A percentile compares a stretch with the other conserved stretches of the same genome.
Evolutionary conservation across 2,888 invertebrate genomes (phyloP).

Genomic region (Parnassius mnemosyne): DNA sequence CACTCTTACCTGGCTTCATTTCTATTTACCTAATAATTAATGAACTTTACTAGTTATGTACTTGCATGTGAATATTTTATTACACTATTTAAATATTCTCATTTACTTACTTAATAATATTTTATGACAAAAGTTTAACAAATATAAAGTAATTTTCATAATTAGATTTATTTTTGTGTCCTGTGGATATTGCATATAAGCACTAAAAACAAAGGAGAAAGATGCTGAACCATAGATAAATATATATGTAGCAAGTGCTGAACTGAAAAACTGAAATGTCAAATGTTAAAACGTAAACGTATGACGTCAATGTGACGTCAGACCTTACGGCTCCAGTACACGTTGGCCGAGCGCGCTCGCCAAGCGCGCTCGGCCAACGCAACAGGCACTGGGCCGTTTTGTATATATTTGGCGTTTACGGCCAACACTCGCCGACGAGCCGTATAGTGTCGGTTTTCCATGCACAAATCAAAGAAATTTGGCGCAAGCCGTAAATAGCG

Average conservation of each 20-base stretch:
- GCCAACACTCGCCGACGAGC: no score
- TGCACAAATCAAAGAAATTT: no score
- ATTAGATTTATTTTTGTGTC: constrained; percentile 24
- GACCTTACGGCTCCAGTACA: no score
- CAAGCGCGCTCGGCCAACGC: no score
- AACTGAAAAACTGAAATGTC: constrained; percentile 36
- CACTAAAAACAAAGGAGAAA: constrained; percentile 39
- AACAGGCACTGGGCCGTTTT: no score
- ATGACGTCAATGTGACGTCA: constrained; percentile 73
- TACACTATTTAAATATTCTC: constrained; percentile 2
- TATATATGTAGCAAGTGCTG: no score
- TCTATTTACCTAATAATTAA: constrained; percentile 17
- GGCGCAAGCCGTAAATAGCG: no score
- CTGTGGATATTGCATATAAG: constrained; percentile 19
- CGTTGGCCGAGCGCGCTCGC: no score
- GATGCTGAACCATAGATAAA: background rate
- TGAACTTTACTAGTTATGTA: constrained; percentile 35
- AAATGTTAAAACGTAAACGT: constrained; percentile 39
- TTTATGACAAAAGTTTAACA: background rate
- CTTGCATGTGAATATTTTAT: constrained; percentile 5
- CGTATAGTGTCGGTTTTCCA: no score
- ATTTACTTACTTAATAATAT: constrained; percentile 13
- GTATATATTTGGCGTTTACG: no score
- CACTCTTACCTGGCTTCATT: constrained; percentile 71
- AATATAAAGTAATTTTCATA: constrained; percentile 17